phyloP scores from a whole-genome alignment of 2,797 vertebrate genomes.

The Choloepus didactylus region DNA sequence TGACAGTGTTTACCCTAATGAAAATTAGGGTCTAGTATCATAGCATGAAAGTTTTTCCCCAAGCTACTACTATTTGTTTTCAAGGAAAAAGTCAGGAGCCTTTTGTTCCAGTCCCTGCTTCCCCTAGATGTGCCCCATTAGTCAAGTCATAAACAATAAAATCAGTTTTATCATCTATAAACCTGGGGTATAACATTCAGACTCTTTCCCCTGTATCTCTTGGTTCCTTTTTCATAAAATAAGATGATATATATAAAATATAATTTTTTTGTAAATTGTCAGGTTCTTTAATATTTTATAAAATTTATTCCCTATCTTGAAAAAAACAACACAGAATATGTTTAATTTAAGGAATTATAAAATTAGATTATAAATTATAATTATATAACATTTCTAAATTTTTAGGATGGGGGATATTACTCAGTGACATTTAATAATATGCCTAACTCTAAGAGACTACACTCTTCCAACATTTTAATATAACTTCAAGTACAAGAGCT shows the following conservation, averaged over 20 bases:
- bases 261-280: neutral
- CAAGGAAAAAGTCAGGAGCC: neutral
- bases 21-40: neutral
- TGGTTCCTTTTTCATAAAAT: neutral
- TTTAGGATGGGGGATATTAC: neutral
- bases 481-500: neutral
- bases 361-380: neutral
- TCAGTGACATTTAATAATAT: neutral
- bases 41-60: neutral
- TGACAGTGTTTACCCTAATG: neutral
- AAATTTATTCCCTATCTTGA: neutral
- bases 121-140: rapidly evolving
- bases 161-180: neutral
- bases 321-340: neutral
- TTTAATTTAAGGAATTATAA: constrained; percentile 32
- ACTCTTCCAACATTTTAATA: neutral
- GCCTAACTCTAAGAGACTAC: neutral
- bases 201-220: neutral
- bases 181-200: neutral
- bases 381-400: neutral
- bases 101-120: neutral
- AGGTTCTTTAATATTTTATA: neutral
- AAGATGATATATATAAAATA: neutral
- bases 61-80: neutral
- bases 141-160: neutral